phyloP scores from a whole-genome alignment of 1,140 invertebrate species.

The Fopius arisanus region DNA sequence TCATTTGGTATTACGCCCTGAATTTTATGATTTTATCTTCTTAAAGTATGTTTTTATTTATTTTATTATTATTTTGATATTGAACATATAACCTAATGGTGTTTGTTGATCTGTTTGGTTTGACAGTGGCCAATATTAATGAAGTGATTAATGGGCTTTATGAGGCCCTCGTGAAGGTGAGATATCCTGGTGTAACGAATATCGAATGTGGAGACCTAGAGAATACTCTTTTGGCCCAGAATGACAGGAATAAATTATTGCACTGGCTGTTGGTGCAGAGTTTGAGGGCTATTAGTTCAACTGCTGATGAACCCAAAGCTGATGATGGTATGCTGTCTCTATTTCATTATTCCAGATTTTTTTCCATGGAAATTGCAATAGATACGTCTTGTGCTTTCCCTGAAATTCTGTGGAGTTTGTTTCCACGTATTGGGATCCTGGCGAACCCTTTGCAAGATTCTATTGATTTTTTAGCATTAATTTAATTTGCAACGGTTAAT shows the following conservation, averaged over 20 bases:
- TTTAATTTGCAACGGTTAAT: too few species aligned
- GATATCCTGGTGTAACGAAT: conserved; percentile 41
- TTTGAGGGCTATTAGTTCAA: background rate
- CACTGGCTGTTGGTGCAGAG: conserved; percentile 36
- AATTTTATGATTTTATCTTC: background rate
- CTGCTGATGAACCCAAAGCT: background rate
- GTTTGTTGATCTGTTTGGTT: conserved; percentile 5
- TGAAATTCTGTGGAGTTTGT: too few species aligned
- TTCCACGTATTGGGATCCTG: too few species aligned
- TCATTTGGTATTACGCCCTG: background rate
- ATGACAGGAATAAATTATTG: conserved; percentile 34
- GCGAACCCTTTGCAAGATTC: too few species aligned
- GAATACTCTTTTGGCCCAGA: conserved; percentile 24
- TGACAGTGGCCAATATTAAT: conserved; percentile 27
- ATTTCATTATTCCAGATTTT: too few species aligned
- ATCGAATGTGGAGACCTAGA: conserved; percentile 29
- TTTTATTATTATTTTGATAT: background rate
- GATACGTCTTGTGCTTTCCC: too few species aligned
- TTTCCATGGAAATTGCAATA: too few species aligned
- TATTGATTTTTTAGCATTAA: too few species aligned
- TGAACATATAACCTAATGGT: background rate
- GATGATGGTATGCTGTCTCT: conserved; percentile 20
- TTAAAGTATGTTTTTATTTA: background rate
- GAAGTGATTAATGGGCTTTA: conserved; percentile 34
- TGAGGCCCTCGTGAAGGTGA: conserved; percentile 32